Percentiles rank a stretch among this genome's conserved stretches.
Conservation (phyloP, 2,797 vertebrate species). For the Phataginus tetradactyla region DNA sequence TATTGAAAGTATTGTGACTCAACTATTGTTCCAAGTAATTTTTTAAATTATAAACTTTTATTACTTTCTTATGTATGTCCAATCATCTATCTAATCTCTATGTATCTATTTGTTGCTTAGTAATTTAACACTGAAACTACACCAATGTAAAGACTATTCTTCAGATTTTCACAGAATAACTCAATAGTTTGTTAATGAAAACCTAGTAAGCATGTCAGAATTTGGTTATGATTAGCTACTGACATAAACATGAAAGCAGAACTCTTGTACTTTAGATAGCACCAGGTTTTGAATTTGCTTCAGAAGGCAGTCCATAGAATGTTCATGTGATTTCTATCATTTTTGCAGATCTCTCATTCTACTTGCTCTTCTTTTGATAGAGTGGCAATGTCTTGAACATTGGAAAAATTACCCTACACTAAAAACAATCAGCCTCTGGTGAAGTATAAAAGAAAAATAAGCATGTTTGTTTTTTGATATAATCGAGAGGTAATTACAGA, state of each 20-base stretch:
- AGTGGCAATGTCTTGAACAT: not conserved
- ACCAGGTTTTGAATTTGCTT: conserved; percentile 21
- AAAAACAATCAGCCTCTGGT: not conserved
- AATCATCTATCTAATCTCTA: not conserved
- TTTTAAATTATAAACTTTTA: conserved; percentile 40
- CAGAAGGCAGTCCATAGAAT: not conserved
- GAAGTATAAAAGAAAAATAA: not conserved
- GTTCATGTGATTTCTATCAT: not conserved
- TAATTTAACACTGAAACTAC: not conserved
- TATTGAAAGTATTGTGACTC: not conserved
- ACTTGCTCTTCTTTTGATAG: conserved; percentile 34
- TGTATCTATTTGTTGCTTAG: not conserved
- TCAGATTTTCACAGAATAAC: conserved; percentile 4
- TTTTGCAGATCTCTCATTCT: not conserved
- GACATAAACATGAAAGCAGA: not conserved
- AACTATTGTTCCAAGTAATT: not conserved
- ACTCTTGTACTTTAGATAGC: not conserved
- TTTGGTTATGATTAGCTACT: not conserved
- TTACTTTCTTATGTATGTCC: not conserved
- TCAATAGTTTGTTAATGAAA: not conserved
- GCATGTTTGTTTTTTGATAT: not conserved
- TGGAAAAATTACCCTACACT: not conserved
- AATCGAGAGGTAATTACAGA: not conserved
- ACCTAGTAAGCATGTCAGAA: not conserved
- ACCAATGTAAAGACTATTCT: not conserved